Evolutionary conservation across 1,140 invertebrate species (phyloP).

Genomic region (Pseudomyrmex pallidus): DNA sequence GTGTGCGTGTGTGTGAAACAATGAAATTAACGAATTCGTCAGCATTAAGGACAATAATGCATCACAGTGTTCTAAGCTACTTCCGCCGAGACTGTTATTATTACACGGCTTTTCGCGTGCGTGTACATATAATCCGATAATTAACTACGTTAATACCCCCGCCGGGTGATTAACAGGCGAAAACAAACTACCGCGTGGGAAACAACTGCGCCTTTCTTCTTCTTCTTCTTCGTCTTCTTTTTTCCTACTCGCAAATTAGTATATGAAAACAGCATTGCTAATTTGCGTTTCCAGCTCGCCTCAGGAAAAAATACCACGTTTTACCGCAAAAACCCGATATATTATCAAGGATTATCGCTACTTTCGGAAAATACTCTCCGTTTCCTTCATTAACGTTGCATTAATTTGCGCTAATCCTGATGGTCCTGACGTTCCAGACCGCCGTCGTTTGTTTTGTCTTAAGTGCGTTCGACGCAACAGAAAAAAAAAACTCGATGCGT

Average conservation of each 20-base stretch:
- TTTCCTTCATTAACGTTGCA: conserved; percentile 26
- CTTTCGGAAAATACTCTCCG: conserved; percentile 8
- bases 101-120: conserved; percentile 12
- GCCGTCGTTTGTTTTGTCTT: conserved; percentile 5
- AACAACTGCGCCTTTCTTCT: conserved; percentile 4
- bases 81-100: conserved; percentile 25
- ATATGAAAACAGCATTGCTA: conserved; percentile 31
- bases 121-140: conserved; percentile 19
- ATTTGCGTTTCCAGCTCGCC: conserved; percentile 10
- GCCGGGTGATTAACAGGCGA: conserved; percentile 29
- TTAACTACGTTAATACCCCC: conserved; percentile 28
- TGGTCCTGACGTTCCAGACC: conserved; percentile 13
- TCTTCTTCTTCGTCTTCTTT: background rate
- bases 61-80: conserved; percentile 6
- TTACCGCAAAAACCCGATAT: background rate
- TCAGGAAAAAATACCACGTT: background rate
- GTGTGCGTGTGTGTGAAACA: background rate
- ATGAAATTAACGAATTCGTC: conserved; percentile 38
- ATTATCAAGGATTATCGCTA: conserved; percentile 31
- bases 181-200: background rate
- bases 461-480: background rate
- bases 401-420: conserved; percentile 32
- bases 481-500: background rate
- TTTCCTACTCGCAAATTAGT: conserved; percentile 20
- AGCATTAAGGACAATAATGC: conserved; percentile 25